Base-by-base conservation (phyloP, 2,797 vertebrate genomes). In the Clarias platycephalus region DNA sequence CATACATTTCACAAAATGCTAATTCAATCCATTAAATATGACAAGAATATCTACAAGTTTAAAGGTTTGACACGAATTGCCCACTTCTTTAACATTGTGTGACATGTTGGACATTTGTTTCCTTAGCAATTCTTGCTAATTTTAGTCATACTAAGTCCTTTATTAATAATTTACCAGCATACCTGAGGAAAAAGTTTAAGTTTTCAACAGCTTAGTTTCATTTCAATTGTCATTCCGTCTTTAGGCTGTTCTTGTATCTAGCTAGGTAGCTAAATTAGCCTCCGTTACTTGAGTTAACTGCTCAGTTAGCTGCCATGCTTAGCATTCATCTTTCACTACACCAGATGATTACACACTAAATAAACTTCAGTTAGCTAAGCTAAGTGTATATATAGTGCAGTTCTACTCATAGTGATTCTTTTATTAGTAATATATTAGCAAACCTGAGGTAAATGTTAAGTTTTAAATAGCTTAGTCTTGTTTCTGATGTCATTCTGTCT, bases 381-480 rank as follows among this genome's bases (percentile, higher is more conserved):
- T 26, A n/a, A 53, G 13, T 26, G 40, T 26, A 72, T n/a, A n/a
- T 49, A 72, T 5, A 72, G 40, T 72, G 37, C 44, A 24, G 13
- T 71, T 71, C 13, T n/a, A 40, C 9, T n/a, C 40, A n/a, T 53
- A 74, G 2, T 53, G 2, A 26, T 10, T n/a, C 20, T 72, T 74
- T n/a, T 72, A 72, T 26, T 7, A 53, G 44, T 8, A 53, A 49
- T 72, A 8, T 49, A 53, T 6, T 7, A 74, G 24, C 24, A 72
- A 72, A 72, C 26, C 70, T 72, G 71, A 16, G n/a, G 70, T 49
- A 53, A 71, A 71, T 71, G 37, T 44, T n/a, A 13, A 72, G 24
- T 55, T 18, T 3, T 26, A n/a, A 49, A 2, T n/a, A 72, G 12
- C 40, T 5, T 49, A 18, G 15, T 18, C 18, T 74, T 28, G 16